Evolutionary conservation across 1,140 invertebrate species (phyloP), one percentile per base, ranked within the genome.

Genomic region (Sycophaga agraensis): DNA sequence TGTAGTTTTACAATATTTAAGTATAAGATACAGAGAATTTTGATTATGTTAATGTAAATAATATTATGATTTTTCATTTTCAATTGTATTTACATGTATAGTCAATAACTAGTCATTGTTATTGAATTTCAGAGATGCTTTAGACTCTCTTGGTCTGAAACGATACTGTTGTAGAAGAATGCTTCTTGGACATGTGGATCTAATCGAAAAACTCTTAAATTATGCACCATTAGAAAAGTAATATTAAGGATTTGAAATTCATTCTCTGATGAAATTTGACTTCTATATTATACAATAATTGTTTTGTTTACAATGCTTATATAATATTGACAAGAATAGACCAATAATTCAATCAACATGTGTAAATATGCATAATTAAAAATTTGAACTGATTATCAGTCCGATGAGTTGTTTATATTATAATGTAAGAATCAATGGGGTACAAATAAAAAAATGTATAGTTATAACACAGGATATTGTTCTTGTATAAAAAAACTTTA

Each of bases 201-300:
- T 99, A 1, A 99, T 99, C 80, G 97, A 99, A 80, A 99, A 99
- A 82, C 82, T 99, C 5, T 84, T 99, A 7, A 99, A 99, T 84
- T 99, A 99, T 80, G 94, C 96, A 22, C 96, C 96, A 5, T 82
- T 99, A 26, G 96, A 99, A 77, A 94, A 93, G 75, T 92, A 84
- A 82, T 22, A 46, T n/a, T 28, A 34, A 4, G 14, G 22, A 21
- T 14, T 31, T 39, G 11, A 24, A 22, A 53, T 43, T 21, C n/a
- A 51, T 14, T 0, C 39, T 7, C 31, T 34, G 11, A 22, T 5
- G 14, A 11, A 17, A 26, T 40, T 17, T 0, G 11, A 22, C 21
- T 42, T 22, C 37, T 50, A 11, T 14, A 59, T 48, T 35, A n/a
- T 31, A 59, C 21, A 5, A n/a, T 17, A 22, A 50, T 28, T 14